Evolutionary conservation across 2,113 vertebrate species (phyloP).

Genomic region (Rallus limicola): DNA sequence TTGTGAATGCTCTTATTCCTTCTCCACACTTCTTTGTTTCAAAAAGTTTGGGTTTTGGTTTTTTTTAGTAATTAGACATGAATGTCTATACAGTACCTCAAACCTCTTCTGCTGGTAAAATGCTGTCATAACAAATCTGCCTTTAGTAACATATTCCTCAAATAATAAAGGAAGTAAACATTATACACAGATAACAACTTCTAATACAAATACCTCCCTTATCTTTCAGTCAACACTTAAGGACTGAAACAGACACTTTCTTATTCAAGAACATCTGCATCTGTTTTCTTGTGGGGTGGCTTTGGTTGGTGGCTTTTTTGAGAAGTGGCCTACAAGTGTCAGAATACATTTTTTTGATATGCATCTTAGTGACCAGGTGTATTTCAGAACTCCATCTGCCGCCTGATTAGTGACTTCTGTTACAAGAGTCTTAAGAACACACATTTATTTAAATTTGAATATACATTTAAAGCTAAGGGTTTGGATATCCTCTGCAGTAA

Average conservation of each 20-base stretch:
- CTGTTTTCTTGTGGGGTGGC: neutral
- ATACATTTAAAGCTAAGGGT: neutral
- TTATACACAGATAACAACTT: neutral
- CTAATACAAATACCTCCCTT: neutral
- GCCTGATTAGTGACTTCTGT: neutral
- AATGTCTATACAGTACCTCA: neutral
- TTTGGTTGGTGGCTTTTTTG: neutral
- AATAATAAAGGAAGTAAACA: neutral
- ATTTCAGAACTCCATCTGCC: neutral
- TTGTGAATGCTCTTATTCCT: neutral
- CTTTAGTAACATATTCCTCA: neutral
- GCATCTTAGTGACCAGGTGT: neutral
- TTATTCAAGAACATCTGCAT: neutral
- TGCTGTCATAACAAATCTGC: accelerated
- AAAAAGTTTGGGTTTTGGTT: neutral
- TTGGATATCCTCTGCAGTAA: neutral
- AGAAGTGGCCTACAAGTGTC: neutral
- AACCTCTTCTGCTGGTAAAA: neutral
- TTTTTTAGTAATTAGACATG: neutral
- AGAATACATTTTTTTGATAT: neutral
- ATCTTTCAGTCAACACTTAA: neutral
- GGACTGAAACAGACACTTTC: neutral
- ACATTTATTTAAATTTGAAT: neutral
- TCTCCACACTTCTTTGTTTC: neutral
- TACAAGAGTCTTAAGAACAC: neutral